Evolutionary conservation across 64 coral and sea anemone species (phyloP).

Genomic region (Montipora efflorescens): DNA sequence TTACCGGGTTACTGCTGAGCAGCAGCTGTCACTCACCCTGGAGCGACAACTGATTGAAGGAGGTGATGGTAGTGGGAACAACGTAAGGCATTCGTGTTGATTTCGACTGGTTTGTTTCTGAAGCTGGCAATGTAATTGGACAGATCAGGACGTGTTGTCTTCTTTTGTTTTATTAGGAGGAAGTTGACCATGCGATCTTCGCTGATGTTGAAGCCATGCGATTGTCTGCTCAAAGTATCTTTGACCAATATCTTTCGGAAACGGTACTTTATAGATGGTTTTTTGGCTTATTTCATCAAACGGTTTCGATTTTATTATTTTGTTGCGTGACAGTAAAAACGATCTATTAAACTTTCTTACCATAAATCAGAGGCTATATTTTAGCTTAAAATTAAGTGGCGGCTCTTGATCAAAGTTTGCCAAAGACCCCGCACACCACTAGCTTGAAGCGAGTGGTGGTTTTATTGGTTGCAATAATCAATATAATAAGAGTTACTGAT

Average conservation of each 20-base stretch:
- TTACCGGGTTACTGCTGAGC: constrained; percentile 96
- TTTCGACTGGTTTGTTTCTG: no score
- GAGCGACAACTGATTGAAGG: constrained; percentile 70
- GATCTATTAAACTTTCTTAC: no score
- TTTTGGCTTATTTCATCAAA: not conserved
- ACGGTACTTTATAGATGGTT: constrained; percentile 5
- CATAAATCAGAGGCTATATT: no score
- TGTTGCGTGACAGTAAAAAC: no score
- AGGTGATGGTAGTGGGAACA: not conserved
- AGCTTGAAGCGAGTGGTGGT: no score
- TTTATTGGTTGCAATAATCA: no score
- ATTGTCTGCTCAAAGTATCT: constrained; percentile 75
- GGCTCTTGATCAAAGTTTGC: no score
- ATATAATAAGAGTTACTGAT: no score
- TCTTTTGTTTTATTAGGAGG: not conserved
- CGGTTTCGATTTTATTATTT: not conserved
- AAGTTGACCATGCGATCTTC: not conserved
- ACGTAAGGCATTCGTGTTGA: not conserved
- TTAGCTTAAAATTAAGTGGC: no score
- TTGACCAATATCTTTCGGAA: constrained; percentile 84
- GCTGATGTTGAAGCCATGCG: constrained; percentile 54
- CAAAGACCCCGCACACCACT: no score
- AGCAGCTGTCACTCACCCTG: constrained; percentile 87
- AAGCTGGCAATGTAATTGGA: not conserved
- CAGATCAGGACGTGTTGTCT: not conserved